Percentiles rank a stretch among this genome's conserved stretches.
These are phyloP conservation scores for human DNA, from an alignment of 2,113 vertebrate species.

Conservation along the genomic window DNA sequence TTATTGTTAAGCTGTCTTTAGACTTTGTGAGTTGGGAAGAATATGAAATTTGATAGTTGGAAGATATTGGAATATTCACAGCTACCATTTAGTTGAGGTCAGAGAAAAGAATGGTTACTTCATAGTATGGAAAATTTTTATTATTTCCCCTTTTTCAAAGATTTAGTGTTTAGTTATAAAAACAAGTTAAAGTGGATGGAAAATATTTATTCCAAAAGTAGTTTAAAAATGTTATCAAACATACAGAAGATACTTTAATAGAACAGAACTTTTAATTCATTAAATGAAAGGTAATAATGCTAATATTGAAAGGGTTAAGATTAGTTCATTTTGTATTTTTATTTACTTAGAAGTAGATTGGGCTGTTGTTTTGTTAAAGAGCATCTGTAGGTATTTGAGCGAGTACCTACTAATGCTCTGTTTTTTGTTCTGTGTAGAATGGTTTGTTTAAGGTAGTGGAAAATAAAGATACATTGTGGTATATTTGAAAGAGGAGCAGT, in stretches of 20 bases:
- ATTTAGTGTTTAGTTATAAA: constrained; percentile 41
- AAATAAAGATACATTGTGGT: not conserved
- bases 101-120: constrained; percentile 28
- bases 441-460: not conserved
- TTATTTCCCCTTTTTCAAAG: constrained; percentile 37
- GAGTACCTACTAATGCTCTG: not conserved
- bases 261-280: not conserved
- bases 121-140: constrained; percentile 26
- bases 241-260: constrained; percentile 28
- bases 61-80: constrained; percentile 35
- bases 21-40: constrained; percentile 49
- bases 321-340: constrained; percentile 30
- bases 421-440: not conserved
- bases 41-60: constrained; percentile 51
- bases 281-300: not conserved
- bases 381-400: not conserved
- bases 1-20: constrained; percentile 42
- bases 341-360: not conserved
- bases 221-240: constrained; percentile 32
- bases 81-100: not conserved
- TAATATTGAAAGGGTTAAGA: not conserved
- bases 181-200: constrained; percentile 46
- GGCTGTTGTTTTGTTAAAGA: constrained; percentile 19
- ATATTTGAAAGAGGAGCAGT: not conserved
- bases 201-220: constrained; percentile 43